Conservation (phyloP, 2,113 vertebrate genomes). For the Panthera uncia region DNA sequence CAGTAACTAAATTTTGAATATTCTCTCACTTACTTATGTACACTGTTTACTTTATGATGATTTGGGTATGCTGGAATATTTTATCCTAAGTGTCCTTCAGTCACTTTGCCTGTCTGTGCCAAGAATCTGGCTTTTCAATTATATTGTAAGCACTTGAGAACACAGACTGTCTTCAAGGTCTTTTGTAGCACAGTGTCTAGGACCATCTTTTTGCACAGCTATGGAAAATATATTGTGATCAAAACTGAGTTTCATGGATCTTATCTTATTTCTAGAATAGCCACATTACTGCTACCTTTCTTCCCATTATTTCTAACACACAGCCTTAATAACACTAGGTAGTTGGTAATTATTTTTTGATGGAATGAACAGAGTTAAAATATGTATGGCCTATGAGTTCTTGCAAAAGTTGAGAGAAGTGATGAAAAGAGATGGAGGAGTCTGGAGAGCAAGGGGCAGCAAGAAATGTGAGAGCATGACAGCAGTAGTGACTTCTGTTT, state of each 20-base stretch:
- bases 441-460: background rate
- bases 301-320: background rate
- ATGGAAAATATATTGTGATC: background rate
- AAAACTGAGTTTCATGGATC: background rate
- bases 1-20: background rate
- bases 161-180: background rate
- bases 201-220: background rate
- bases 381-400: background rate
- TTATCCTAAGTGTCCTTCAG: background rate
- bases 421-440: background rate
- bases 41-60: background rate
- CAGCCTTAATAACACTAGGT: background rate
- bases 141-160: background rate
- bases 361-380: background rate
- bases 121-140: constrained; percentile 27
- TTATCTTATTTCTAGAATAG: background rate
- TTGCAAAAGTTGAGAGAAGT: background rate
- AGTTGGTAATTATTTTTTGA: background rate
- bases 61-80: background rate
- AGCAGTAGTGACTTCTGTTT: background rate
- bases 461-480: background rate
- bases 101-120: background rate
- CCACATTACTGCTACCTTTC: background rate
- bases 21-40: background rate
- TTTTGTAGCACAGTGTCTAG: background rate